Evolutionary conservation across 2,888 invertebrate genomes (phyloP).

Genomic region (Bhutanitis thaidina): DNA sequence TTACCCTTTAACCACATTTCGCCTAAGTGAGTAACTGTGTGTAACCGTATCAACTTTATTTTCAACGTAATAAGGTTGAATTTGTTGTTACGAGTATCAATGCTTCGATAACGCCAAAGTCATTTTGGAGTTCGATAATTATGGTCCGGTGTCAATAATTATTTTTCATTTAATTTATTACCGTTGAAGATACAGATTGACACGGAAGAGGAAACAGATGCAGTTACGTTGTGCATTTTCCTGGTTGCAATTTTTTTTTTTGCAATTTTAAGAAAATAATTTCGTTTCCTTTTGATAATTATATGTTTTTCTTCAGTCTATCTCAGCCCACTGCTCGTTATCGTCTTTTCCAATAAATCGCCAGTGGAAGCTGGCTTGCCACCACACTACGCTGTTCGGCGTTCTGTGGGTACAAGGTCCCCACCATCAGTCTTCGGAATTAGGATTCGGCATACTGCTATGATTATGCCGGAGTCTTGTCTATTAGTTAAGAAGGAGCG

Average conservation of each 20-base stretch:
- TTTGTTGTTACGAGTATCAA: not conserved
- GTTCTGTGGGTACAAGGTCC: too few relatives aligned
- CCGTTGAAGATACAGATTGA: not conserved
- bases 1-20: not conserved
- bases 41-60: not conserved
- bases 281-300: too few relatives aligned
- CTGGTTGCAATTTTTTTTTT: not conserved
- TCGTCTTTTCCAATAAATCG: too few relatives aligned
- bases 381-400: too few relatives aligned
- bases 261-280: too few relatives aligned
- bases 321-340: too few relatives aligned
- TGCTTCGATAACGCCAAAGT: not conserved
- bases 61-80: not conserved
- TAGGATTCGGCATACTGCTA: too few relatives aligned
- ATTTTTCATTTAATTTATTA: constrained; percentile 2
- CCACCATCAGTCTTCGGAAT: too few relatives aligned
- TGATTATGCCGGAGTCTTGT: too few relatives aligned
- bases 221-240: not conserved
- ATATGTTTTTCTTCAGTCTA: too few relatives aligned
- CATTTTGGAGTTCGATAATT: not conserved
- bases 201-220: constrained; percentile 12
- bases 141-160: constrained; percentile 6
- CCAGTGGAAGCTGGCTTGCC: too few relatives aligned
- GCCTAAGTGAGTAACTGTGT: not conserved
- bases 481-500: too few relatives aligned